Conservation (phyloP, 2,113 vertebrate genomes). For the Gymnobelideus leadbeateri region DNA sequence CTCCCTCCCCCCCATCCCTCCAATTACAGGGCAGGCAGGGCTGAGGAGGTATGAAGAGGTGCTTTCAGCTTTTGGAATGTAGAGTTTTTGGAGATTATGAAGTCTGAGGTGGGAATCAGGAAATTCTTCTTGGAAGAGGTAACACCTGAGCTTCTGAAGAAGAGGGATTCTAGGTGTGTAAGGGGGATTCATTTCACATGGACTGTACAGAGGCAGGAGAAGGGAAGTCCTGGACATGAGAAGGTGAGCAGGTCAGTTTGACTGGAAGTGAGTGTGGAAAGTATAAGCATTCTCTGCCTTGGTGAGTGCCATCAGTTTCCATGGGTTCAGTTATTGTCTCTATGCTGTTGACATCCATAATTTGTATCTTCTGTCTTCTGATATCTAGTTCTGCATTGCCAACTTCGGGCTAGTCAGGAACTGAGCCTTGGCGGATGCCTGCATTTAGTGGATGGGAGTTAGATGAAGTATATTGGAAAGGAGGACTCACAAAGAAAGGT, state of each 20-base stretch:
- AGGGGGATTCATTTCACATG: background rate
- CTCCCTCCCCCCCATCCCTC: too few species aligned
- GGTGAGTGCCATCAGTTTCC: too few species aligned
- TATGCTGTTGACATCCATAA: too few species aligned
- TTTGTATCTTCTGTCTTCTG: too few species aligned
- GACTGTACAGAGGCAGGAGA: background rate
- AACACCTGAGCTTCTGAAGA: too few species aligned
- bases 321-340: too few species aligned
- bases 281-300: background rate
- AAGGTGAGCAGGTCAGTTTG: background rate
- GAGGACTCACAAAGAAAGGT: background rate
- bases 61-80: background rate
- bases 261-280: background rate
- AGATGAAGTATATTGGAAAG: background rate
- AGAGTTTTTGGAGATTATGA: background rate
- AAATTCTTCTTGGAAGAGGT: background rate
- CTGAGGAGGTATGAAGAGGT: background rate
- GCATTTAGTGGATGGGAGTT: background rate
- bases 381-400: too few species aligned
- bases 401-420: background rate
- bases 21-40: too few species aligned
- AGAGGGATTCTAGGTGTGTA: background rate
- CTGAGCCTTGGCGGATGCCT: background rate
- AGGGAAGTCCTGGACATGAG: background rate
- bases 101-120: background rate